phyloP scores from a whole-genome alignment of 2,113 vertebrate genomes.

The Forbesichthys agassizii region DNA sequence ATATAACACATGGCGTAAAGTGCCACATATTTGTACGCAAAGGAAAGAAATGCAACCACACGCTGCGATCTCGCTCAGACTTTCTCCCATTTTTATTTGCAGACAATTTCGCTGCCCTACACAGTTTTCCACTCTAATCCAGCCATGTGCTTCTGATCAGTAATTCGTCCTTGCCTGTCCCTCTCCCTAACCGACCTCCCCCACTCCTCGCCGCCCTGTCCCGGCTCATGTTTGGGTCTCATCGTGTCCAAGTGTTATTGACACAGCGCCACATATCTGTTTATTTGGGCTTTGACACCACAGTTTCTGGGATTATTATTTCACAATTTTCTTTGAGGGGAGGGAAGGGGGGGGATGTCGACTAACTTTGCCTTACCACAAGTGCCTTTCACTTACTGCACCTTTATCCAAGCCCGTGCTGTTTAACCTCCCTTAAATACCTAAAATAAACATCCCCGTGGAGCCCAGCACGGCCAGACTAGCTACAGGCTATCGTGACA shows the following conservation, averaged over 20 bases:
- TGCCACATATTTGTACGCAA: not conserved
- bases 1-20: not conserved
- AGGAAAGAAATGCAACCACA: not conserved
- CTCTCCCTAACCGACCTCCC: not conserved
- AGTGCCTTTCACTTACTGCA: slow-evolving; percentile 21
- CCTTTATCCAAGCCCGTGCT: slow-evolving; percentile 19
- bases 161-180: slow-evolving; percentile 2
- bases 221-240: slow-evolving; percentile 9
- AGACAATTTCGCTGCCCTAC: not conserved
- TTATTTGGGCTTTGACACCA: slow-evolving; percentile 55
- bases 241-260: slow-evolving; percentile 28
- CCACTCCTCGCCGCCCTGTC: not conserved
- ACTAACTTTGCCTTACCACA: slow-evolving; percentile 34
- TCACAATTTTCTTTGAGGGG: too few relatives aligned
- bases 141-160: slow-evolving; percentile 30
- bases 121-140: not conserved
- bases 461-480: slow-evolving; percentile 31
- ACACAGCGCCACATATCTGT: slow-evolving; percentile 23
- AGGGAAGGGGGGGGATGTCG: not conserved
- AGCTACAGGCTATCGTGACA: slow-evolving; percentile 20
- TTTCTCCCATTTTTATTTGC: not conserved
- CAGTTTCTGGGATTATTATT: not conserved
- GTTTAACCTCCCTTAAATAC: slow-evolving; percentile 41
- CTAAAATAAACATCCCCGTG: slow-evolving; percentile 55
- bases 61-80: not conserved